A percentile compares a stretch with the other conserved stretches of the same genome.
phyloP scores from a whole-genome alignment of 1,140 invertebrate species.

The Caligus rogercresseyi region DNA sequence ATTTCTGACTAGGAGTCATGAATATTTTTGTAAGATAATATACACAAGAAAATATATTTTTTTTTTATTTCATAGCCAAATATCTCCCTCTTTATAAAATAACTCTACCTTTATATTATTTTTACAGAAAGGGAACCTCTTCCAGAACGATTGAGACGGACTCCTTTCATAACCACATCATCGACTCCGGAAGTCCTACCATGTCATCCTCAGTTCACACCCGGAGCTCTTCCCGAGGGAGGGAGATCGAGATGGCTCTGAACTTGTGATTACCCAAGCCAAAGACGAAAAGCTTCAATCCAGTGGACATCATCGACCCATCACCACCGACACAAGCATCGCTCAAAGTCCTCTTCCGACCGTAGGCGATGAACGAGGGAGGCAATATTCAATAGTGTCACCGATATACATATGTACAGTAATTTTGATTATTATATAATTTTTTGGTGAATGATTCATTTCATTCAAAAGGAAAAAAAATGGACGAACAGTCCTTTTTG shows the following conservation, averaged over 20 bases:
- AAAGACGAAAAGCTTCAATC: conserved; percentile 1
- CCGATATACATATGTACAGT: too few species aligned
- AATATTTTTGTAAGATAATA: too few species aligned
- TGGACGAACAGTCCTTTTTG: too few species aligned
- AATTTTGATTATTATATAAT: too few species aligned
- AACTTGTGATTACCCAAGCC: conserved; percentile 7
- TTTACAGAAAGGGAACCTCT: not conserved
- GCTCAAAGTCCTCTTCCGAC: not conserved
- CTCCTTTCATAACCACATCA: conserved; percentile 3
- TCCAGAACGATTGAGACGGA: not conserved
- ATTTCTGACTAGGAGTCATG: too few species aligned
- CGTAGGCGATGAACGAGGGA: too few species aligned
- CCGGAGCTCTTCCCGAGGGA: not conserved
- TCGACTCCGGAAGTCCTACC: not conserved
- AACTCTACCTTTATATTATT: not conserved
- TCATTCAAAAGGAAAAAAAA: too few species aligned
- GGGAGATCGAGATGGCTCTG: conserved; percentile 6
- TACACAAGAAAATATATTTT: too few species aligned
- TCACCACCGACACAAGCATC: conserved; percentile 16
- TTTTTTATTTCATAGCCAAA: too few species aligned
- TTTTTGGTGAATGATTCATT: too few species aligned
- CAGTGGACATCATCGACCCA: conserved; percentile 5
- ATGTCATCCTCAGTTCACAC: not conserved
- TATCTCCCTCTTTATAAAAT: not conserved
- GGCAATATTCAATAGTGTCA: too few species aligned